These are phyloP conservation scores for Drosophila mimica DNA, from an alignment of 2,888 invertebrate genomes.

Conservation along the genomic window DNA sequence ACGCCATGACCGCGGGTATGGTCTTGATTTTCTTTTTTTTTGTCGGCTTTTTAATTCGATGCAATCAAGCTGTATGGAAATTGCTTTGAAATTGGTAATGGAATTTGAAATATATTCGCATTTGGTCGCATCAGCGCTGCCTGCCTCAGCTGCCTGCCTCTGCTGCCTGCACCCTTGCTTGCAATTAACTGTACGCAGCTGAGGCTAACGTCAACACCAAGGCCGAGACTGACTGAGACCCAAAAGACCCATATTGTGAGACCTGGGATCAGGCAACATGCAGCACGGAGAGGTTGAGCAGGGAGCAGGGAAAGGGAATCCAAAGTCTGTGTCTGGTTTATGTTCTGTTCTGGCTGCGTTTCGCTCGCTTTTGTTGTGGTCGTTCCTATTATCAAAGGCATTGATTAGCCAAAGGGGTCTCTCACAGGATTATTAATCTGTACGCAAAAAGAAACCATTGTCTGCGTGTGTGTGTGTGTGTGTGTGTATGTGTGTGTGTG, in stretches of 20 bases:
- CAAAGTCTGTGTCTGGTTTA: not conserved
- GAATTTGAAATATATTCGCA: conserved; percentile 63
- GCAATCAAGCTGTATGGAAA: conserved; percentile 79
- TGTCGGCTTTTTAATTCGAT: conserved; percentile 72
- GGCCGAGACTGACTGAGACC: conserved; percentile 6
- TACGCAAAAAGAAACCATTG: conserved; percentile 22
- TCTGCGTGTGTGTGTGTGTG: not conserved
- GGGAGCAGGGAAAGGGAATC: not conserved
- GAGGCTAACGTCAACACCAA: conserved; percentile 31
- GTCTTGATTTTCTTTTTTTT: conserved; percentile 59
- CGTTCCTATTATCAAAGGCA: conserved; percentile 53
- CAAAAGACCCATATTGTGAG: conserved; percentile 2
- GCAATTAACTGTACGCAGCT: conserved; percentile 59
- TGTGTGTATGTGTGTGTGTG: not conserved
- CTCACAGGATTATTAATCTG: conserved; percentile 27
- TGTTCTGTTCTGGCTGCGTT: conserved; percentile 1
- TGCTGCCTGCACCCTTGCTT: conserved; percentile 39
- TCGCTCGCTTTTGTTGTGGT: conserved; percentile 35
- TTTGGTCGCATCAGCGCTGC: conserved; percentile 48
- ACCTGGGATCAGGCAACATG: not conserved
- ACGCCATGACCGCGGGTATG: conserved; percentile 38
- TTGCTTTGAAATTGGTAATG: conserved; percentile 70
- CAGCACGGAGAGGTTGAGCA: not conserved
- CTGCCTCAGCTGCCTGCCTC: conserved; percentile 15
- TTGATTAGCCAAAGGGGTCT: conserved; percentile 63